Evolutionary conservation across 2,888 invertebrate species (phyloP).

Genomic region (Gibbula magus): DNA sequence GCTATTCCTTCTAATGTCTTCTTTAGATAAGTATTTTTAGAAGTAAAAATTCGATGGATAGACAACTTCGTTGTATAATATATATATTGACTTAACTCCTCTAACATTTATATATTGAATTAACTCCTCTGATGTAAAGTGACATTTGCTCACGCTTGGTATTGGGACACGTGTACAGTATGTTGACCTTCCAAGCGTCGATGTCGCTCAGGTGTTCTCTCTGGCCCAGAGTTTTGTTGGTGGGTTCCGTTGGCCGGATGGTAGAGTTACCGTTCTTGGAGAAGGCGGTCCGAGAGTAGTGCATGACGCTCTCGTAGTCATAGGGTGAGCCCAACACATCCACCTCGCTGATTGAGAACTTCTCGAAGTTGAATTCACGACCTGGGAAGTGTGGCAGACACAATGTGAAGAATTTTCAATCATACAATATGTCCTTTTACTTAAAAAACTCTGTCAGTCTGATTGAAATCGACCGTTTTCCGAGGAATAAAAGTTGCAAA

Average conservation of each 20-base stretch:
- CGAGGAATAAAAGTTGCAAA: no score
- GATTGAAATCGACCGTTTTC: no score
- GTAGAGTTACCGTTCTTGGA: conserved; percentile 57
- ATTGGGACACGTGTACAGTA: conserved; percentile 52
- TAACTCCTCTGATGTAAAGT: no score
- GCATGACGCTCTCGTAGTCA: conserved; percentile 61
- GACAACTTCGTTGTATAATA: no score
- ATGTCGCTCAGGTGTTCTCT: conserved; percentile 49
- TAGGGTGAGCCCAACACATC: conserved; percentile 56
- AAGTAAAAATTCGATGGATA: no score
- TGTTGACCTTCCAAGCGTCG: conserved; percentile 48
- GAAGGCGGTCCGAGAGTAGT: conserved; percentile 60
- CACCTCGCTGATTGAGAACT: conserved; percentile 41
- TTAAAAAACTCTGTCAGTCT: no score
- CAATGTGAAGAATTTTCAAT: no score
- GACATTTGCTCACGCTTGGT: background rate
- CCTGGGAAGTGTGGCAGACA: conserved; percentile 37
- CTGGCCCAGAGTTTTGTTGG: conserved; percentile 50
- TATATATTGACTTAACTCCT: no score
- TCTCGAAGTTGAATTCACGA: conserved; percentile 55
- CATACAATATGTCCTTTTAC: no score
- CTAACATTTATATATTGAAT: no score
- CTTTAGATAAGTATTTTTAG: no score
- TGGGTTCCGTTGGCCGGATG: conserved; percentile 47
- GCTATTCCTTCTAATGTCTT: no score